Conservation (phyloP, 2,113 vertebrate genomes). For the Muntiacus reevesi region DNA sequence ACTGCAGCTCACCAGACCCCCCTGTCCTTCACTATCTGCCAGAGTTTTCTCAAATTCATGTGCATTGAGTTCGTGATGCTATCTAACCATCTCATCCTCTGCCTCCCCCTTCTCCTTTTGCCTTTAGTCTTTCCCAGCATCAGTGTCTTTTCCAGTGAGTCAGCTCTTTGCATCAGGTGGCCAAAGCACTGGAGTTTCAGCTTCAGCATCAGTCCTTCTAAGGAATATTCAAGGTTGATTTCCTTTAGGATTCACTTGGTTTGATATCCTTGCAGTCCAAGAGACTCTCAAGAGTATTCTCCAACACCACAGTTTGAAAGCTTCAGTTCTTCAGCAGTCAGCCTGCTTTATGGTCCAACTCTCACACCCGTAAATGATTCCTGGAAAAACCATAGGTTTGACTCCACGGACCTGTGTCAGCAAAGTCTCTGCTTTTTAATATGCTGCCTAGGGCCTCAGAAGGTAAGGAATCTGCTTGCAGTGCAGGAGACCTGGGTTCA, state of each 20-base stretch:
- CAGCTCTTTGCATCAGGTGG: neutral
- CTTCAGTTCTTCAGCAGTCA: neutral
- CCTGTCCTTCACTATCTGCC: neutral
- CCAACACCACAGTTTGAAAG: neutral
- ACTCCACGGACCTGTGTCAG: accelerated
- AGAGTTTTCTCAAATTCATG: neutral
- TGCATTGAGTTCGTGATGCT: neutral
- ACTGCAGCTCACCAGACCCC: neutral
- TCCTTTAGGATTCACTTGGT: neutral
- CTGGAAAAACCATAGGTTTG: neutral
- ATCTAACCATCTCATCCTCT: neutral
- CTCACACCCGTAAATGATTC: neutral
- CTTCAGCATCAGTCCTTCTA: neutral
- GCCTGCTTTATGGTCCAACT: neutral
- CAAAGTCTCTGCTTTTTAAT: neutral
- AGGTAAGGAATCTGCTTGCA: neutral
- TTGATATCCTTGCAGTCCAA: neutral
- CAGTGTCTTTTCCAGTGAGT: neutral
- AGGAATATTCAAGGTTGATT: neutral
- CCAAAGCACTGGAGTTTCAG: neutral
- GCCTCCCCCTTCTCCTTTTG: neutral
- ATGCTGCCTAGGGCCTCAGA: neutral
- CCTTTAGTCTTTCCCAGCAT: neutral
- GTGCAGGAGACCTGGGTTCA: neutral
- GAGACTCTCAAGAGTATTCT: neutral